Percentiles rank a stretch among this genome's conserved stretches.
Evolutionary conservation across 2,888 invertebrate species (phyloP).

Genomic region (Muschampia plurimacula): DNA sequence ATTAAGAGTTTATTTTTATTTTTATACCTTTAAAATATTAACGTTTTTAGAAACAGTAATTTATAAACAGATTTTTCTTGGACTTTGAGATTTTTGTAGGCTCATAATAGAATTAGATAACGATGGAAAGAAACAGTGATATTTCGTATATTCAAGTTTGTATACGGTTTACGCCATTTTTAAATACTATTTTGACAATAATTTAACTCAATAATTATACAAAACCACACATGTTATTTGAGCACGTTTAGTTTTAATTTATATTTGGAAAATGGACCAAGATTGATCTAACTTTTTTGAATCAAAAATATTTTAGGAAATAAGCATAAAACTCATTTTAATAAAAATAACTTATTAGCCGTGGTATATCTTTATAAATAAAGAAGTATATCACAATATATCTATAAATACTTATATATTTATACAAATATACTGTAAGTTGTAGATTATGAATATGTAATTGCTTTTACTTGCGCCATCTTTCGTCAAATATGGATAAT

Average conservation of each 20-base stretch:
- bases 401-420: background rate
- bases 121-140: background rate
- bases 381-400: too few species aligned
- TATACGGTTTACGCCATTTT: background rate
- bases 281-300: background rate
- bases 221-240: constrained; percentile 46
- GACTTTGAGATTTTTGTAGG: too few species aligned
- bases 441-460: background rate
- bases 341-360: background rate
- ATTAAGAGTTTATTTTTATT: background rate
- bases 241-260: constrained; percentile 42
- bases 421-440: background rate
- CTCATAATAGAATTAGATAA: too few species aligned
- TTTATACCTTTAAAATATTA: too few species aligned
- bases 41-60: too few species aligned
- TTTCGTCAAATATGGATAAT: background rate
- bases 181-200: constrained; percentile 42
- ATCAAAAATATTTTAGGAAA: background rate
- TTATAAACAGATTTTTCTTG: too few species aligned
- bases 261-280: constrained; percentile 41
- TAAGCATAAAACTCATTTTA: background rate
- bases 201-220: constrained; percentile 31
- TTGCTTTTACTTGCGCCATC: background rate
- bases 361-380: background rate
- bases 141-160: background rate